Evolutionary conservation across 1,140 invertebrate genomes (phyloP), one percentile per base, ranked within the genome.

Genomic region (Drosophila santomea): DNA sequence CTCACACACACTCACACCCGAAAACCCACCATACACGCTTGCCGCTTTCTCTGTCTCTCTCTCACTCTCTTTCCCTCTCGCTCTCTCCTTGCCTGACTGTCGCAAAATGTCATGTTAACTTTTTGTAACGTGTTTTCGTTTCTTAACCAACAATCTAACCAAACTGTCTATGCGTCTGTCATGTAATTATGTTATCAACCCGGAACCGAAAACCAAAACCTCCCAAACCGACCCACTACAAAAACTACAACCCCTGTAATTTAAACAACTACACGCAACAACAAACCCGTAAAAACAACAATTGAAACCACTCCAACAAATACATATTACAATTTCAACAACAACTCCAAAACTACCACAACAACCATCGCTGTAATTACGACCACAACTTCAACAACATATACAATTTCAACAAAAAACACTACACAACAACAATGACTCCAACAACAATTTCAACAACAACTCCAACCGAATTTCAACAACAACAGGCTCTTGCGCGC

Each of bases 401-500:
- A 25, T 48, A 6, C 14, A 28, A 48, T 25, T 28, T 23, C 17
- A 45, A 45, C 44, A 38, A 38, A 12, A 38, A 38, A 38, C 36
- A 38, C 36, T 12, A 4, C 36, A 38, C 36, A 2, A 43, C 58
- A 67, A 59, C 38, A 67, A 32, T 23, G 17, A 35, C 20, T 3
- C 11, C 45, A 54, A 28, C 38, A 57, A 28, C 38, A 52, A 35
- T 20, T 38, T 36, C 52, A 54, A 56, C 44, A 57, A 57, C 54
- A 62, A 62, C 12, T 44, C 44, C 15, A 50, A 66, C 20, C 15
- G 55, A 63, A 57, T 39, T 28, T 43, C 39, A 66, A 74, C 52
- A 63, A 73, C 38, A 68, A 83, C 93, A 96, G 95, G 93, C 94
- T 94, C 77, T 86, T 95, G 80, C 95, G 95, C 91, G 93, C 94